A percentile compares a stretch with the other conserved stretches of the same genome.
These are phyloP conservation scores for Thalassoma bifasciatum DNA, from an alignment of 2,113 vertebrate species.

Conservation along the genomic window DNA sequence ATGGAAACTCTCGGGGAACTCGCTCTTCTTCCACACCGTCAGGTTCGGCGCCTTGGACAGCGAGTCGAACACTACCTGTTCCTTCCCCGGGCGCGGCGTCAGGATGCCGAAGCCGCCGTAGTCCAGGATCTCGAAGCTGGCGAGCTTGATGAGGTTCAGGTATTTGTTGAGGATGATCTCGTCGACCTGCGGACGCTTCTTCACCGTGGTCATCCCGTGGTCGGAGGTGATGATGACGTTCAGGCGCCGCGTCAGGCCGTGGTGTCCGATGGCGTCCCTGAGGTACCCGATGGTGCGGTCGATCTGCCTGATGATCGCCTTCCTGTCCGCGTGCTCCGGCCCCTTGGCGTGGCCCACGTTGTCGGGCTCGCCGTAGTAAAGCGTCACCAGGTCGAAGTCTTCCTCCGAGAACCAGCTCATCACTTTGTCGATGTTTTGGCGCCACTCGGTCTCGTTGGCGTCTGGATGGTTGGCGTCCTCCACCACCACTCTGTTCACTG, in stretches of 20 bases:
- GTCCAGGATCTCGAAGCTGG: constrained; percentile 85
- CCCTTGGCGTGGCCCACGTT: constrained; percentile 78
- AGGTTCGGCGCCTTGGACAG: constrained; percentile 83
- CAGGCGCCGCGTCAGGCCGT: too few species aligned
- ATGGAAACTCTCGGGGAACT: constrained; percentile 85
- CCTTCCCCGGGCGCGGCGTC: constrained; percentile 78
- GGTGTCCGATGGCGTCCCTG: constrained; percentile 74
- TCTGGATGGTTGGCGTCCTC: constrained; percentile 61
- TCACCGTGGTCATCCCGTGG: constrained; percentile 88
- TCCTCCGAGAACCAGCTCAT: constrained; percentile 87
- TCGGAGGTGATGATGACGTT: constrained; percentile 89
- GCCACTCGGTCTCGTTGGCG: constrained; percentile 86
- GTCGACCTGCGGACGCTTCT: constrained; percentile 80
- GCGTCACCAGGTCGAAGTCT: constrained; percentile 85
- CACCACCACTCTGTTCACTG: constrained; percentile 69
- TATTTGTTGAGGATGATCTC: constrained; percentile 84
- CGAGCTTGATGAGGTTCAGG: constrained; percentile 66
- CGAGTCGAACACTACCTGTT: constrained; percentile 77
- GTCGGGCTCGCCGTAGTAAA: constrained; percentile 89
- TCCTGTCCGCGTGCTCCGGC: constrained; percentile 80
- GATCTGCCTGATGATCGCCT: constrained; percentile 82
- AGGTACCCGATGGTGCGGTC: constrained; percentile 85
- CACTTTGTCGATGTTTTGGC: constrained; percentile 83
- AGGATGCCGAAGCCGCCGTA: constrained; percentile 88
- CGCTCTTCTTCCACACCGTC: constrained; percentile 81